Percentiles rank a stretch among this genome's conserved stretches.
Evolutionary conservation across 1,140 invertebrate genomes (phyloP).

Genomic region (Hypothenemus hampei): DNA sequence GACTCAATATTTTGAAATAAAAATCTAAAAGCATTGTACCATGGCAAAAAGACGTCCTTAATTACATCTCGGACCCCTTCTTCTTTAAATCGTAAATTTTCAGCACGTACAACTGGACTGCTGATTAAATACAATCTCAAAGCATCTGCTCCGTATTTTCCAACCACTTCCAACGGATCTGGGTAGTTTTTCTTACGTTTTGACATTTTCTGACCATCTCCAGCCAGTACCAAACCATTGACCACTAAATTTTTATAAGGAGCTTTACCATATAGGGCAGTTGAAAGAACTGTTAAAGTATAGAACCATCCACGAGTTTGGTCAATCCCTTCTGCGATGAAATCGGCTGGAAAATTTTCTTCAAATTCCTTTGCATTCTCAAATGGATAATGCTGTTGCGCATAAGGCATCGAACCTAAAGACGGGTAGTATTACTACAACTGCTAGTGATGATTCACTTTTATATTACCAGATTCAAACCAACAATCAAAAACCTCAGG

Average conservation of each 20-base stretch:
- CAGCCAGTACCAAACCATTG: slow-evolving; percentile 91
- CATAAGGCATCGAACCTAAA: slow-evolving; percentile 92
- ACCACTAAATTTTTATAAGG: slow-evolving; percentile 98
- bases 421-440: no score
- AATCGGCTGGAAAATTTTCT: slow-evolving; percentile 96
- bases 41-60: slow-evolving; percentile 97
- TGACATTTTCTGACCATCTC: slow-evolving; percentile 99
- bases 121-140: slow-evolving; percentile 95
- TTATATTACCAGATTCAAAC: slow-evolving; percentile 96
- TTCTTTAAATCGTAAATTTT: slow-evolving; percentile 95
- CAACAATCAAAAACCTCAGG: slow-evolving; percentile 99
- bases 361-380: slow-evolving; percentile 90
- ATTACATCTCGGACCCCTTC: slow-evolving; percentile 91
- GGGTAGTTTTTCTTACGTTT: slow-evolving; percentile 99
- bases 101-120: slow-evolving; percentile 95
- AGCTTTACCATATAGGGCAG: slow-evolving; percentile 91
- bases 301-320: slow-evolving; percentile 98
- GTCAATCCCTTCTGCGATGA: slow-evolving; percentile 98
- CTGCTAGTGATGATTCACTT: no score
- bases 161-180: slow-evolving; percentile 86
- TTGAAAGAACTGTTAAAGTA: slow-evolving; percentile 93
- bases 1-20: slow-evolving; percentile 89
- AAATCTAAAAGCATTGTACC: slow-evolving; percentile 98
- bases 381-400: slow-evolving; percentile 95
- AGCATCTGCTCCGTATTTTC: slow-evolving; percentile 96